A percentile compares a stretch with the other conserved stretches of the same genome.
Evolutionary conservation across 1,140 invertebrate genomes (phyloP).

Genomic region (Ostrea edulis): DNA sequence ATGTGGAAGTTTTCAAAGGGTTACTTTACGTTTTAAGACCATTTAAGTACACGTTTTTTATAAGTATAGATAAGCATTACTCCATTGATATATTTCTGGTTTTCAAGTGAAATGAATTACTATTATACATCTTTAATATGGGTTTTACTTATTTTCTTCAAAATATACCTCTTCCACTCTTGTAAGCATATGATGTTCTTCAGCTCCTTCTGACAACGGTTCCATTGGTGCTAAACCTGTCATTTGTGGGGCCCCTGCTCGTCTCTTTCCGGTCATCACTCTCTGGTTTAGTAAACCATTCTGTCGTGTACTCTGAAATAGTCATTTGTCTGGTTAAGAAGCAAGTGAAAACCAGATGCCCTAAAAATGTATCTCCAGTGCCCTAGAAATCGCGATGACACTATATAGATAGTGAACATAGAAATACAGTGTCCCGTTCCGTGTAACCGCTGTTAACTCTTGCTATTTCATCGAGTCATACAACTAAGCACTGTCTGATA

Average conservation of each 20-base stretch:
- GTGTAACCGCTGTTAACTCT: not conserved
- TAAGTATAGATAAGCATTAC: no score
- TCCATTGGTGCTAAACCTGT: slow-evolving; percentile 59
- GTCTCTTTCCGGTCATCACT: slow-evolving; percentile 47
- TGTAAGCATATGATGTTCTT: slow-evolving; percentile 58
- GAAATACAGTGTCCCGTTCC: not conserved
- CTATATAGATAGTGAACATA: no score
- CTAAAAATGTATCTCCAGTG: no score
- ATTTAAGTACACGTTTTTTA: no score
- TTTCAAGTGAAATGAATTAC: not conserved
- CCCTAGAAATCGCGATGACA: no score
- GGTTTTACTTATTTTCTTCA: no score
- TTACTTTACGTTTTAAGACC: no score
- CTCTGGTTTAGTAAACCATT: slow-evolving; percentile 24
- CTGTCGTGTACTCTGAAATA: slow-evolving; percentile 49
- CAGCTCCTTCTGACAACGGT: slow-evolving; percentile 59
- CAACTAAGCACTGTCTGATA: not conserved
- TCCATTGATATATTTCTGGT: no score
- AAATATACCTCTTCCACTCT: slow-evolving; percentile 63
- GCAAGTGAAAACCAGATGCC: no score
- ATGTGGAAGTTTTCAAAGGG: not conserved
- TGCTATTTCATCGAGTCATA: not conserved
- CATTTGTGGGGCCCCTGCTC: slow-evolving; percentile 58
- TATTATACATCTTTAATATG: not conserved
- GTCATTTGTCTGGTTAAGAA: no score